A percentile compares a stretch with the other conserved stretches of the same genome.
Evolutionary conservation across 2,797 vertebrate species (phyloP).

Genomic region (Parambassis ranga): DNA sequence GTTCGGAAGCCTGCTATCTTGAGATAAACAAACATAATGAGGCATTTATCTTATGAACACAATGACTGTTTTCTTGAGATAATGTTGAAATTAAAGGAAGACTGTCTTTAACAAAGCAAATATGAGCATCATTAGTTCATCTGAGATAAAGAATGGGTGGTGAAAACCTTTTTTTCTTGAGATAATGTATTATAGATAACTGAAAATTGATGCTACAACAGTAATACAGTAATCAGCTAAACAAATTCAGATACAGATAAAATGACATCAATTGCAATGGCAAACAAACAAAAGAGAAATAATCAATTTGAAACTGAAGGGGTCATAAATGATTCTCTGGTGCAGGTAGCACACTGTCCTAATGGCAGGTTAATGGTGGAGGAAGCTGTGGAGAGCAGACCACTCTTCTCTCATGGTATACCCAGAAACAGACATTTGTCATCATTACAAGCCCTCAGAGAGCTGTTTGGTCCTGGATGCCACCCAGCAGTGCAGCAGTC

Average conservation of each 20-base stretch:
- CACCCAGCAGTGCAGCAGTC: constrained; percentile 20
- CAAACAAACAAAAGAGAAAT: background rate
- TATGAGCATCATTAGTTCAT: background rate
- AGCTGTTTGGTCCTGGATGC: constrained; percentile 13
- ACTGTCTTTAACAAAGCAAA: background rate
- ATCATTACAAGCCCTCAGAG: constrained; percentile 42
- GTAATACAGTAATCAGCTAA: too few species aligned
- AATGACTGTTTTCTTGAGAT: background rate
- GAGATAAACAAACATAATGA: constrained; percentile 3
- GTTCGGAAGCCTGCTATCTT: background rate
- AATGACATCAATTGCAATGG: too few species aligned
- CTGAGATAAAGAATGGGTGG: too few species aligned
- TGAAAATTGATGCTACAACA: too few species aligned
- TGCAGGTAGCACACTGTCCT: background rate
- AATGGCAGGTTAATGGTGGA: constrained; percentile 10
- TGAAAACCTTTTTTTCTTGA: too few species aligned
- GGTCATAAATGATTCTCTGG: background rate
- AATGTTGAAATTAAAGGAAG: background rate
- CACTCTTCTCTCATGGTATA: background rate
- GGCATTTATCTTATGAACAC: background rate
- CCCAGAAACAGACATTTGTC: constrained; percentile 36
- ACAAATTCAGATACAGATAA: too few species aligned
- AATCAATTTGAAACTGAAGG: background rate
- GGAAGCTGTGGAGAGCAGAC: background rate
- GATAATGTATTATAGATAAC: too few species aligned